A percentile compares a stretch with the other conserved stretches of the same genome.
Evolutionary conservation across 2,888 invertebrate genomes (phyloP).

Genomic region (Chymomyza caudatula): DNA sequence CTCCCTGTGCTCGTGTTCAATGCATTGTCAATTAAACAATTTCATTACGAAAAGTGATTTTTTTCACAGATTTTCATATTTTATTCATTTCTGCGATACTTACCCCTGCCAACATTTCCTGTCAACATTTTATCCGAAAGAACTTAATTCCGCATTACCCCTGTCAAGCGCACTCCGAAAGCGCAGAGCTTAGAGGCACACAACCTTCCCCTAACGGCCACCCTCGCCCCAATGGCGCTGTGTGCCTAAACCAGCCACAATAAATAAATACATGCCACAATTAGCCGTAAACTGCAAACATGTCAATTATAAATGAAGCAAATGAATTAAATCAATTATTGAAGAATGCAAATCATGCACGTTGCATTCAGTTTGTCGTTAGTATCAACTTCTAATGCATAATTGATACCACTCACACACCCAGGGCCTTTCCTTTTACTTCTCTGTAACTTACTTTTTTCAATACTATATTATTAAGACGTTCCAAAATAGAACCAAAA

Average conservation of each 20-base stretch:
- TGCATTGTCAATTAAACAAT: slow-evolving; percentile 7
- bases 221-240: not conserved
- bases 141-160: slow-evolving; percentile 14
- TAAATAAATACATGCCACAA: slow-evolving; percentile 38
- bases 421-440: not conserved
- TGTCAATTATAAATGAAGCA: slow-evolving; percentile 40
- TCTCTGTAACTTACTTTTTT: not conserved
- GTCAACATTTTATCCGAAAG: not conserved
- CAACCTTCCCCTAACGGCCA: not conserved
- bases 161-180: not conserved
- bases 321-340: slow-evolving; percentile 35
- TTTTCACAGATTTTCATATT: slow-evolving; percentile 4
- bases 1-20: not conserved
- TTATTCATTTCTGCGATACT: not conserved
- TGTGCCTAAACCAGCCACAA: slow-evolving; percentile 39
- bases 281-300: slow-evolving; percentile 39
- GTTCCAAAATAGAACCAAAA: not conserved
- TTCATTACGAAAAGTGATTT: slow-evolving; percentile 14
- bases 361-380: slow-evolving; percentile 12
- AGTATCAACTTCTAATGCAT: slow-evolving; percentile 30
- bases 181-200: slow-evolving; percentile 6
- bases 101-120: not conserved
- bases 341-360: not conserved
- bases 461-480: not conserved
- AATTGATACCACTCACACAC: slow-evolving; percentile 35